phyloP scores from a whole-genome alignment of 1,140 invertebrate species.

The Heliothis subflexa region DNA sequence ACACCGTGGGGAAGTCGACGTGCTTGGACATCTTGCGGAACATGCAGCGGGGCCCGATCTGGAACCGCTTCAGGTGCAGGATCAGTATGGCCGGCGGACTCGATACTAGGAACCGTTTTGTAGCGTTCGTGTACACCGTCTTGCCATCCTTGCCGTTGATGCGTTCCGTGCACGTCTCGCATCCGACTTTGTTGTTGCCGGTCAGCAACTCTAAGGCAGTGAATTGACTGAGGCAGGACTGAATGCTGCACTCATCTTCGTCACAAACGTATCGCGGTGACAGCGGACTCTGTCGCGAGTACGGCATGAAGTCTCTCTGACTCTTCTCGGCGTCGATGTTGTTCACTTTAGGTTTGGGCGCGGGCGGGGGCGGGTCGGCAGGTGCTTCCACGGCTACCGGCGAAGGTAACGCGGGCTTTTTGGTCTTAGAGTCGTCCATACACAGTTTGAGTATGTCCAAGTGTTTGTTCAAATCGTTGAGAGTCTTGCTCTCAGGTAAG shows the following conservation, averaged over 20 bases:
- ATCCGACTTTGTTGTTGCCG: constrained; percentile 96
- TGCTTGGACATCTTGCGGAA: constrained; percentile 93
- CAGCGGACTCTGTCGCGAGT: constrained; percentile 82
- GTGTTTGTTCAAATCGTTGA: constrained; percentile 65
- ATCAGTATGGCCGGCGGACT: constrained; percentile 97
- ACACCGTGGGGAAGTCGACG: constrained; percentile 94
- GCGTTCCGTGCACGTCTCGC: constrained; percentile 94
- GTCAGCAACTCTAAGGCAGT: constrained; percentile 95
- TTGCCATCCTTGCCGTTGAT: constrained; percentile 89
- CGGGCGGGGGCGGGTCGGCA: constrained; percentile 51
- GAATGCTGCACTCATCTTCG: constrained; percentile 93
- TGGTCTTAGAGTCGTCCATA: constrained; percentile 61
- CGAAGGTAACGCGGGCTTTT: constrained; percentile 61
- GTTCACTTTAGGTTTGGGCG: constrained; percentile 63
- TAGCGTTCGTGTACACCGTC: constrained; percentile 95
- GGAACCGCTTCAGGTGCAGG: constrained; percentile 97
- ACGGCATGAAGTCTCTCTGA: constrained; percentile 62
- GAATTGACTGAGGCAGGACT: constrained; percentile 96
- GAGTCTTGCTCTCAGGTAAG: constrained; percentile 57
- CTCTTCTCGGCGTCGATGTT: constrained; percentile 64
- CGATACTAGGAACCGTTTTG: constrained; percentile 96
- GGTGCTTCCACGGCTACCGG: constrained; percentile 54
- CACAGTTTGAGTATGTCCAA: constrained; percentile 71
- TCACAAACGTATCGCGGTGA: constrained; percentile 90
- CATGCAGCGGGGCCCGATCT: constrained; percentile 87